These are phyloP conservation scores for Eustalomyia histrio DNA, from an alignment of 2,888 invertebrate species.

Conservation along the genomic window DNA sequence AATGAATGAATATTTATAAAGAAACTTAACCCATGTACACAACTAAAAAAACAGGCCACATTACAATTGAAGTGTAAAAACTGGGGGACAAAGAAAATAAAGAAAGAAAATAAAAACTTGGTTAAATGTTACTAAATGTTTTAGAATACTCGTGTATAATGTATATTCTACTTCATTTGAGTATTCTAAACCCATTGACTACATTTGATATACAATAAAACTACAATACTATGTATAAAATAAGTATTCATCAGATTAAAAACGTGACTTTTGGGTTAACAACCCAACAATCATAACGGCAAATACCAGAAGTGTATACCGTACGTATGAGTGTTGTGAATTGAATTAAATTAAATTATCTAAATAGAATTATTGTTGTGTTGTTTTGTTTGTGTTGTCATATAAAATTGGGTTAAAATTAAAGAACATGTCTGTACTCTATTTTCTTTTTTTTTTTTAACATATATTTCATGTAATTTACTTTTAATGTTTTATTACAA, in stretches of 20 bases:
- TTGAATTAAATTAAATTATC: neutral
- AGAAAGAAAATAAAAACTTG: neutral
- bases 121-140: neutral
- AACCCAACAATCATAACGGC: neutral
- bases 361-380: neutral
- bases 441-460: neutral
- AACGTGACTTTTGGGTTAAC: conserved; percentile 62
- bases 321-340: conserved; percentile 3
- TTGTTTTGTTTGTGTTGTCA: neutral
- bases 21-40: neutral
- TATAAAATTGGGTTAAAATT: conserved; percentile 2
- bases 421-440: neutral
- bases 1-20: too few species aligned
- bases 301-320: neutral
- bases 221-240: conserved; percentile 14
- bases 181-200: neutral
- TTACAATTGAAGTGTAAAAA: conserved; percentile 58
- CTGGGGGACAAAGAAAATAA: conserved; percentile 25
- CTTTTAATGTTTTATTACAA: neutral
- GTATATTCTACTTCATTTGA: conserved; percentile 27
- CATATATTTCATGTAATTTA: neutral
- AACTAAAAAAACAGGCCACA: conserved; percentile 45
- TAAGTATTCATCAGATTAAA: conserved; percentile 44
- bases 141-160: neutral
- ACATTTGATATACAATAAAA: neutral